Evolutionary conservation across 2,888 invertebrate genomes (phyloP), one percentile per base, ranked within the genome.

Genomic region (Villa cingulata): DNA sequence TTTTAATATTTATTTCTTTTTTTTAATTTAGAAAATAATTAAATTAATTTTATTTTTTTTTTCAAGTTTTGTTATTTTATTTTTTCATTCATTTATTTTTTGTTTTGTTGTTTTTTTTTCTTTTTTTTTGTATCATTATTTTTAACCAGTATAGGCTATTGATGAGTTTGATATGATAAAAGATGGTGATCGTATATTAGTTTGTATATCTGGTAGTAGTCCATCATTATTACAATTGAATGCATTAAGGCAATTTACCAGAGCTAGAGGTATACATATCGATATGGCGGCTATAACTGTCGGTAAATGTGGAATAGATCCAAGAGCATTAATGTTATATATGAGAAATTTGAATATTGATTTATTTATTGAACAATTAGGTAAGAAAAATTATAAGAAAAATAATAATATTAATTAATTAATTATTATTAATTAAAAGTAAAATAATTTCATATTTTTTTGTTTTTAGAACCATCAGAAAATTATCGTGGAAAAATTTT

Each of bases 221-320:
- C 83, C 86, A 61, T 90, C 90, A 0, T 70, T 91, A n/a, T 82
- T 85, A 1, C 71, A 92, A 12, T 71, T 92, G 0, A 91, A 92
- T 63, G 81, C 85, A 1, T 70, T 92, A 58, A 79, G 83, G 46
- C 89, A 91, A 63, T 88, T 88, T 66, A 85, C 86, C 70, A 72
- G 78, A 48, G 77, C 80, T 2, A 81, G 85, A 63, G 87, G 86
- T 15, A 75, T 86, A 38, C 74, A 79, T 55, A 90, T 91, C 63
- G 77, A 75, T 55, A 74, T 79, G 61, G 53, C 72, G 7, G 74
- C 74, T 17, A 56, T 74, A 9, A 76, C 74, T 52, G 72, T 79
- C 52, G 76, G 78, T 0, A 82, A 84, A 2, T 82, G 86, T 0
- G 86, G 86, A 3, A 82, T 91, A 37, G 88, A 88, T 63, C 77